Evolutionary conservation across 2,113 vertebrate species (phyloP).

Genomic region (Saguinus midas): DNA sequence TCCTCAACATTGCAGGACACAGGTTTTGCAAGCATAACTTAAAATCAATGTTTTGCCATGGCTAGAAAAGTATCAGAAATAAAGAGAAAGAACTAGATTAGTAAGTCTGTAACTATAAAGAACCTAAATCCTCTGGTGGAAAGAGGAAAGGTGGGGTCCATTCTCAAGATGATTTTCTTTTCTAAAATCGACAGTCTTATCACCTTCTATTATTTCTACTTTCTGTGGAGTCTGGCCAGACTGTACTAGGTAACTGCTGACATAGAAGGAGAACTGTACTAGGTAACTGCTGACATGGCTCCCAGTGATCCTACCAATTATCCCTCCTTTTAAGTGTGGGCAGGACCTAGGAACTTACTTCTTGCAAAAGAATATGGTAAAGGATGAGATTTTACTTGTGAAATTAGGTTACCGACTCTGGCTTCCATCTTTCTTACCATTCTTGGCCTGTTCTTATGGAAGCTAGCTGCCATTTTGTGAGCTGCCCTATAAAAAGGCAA

Average conservation of each 20-base stretch:
- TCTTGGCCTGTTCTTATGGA: background rate
- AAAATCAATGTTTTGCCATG: background rate
- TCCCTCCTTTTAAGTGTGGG: background rate
- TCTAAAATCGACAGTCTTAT: conserved; percentile 45
- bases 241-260: too few relatives aligned
- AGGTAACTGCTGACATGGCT: background rate
- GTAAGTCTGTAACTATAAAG: conserved; percentile 19
- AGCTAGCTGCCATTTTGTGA: conserved; percentile 22
- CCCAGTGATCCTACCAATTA: background rate
- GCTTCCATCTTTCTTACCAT: background rate
- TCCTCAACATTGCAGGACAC: background rate
- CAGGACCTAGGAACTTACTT: conserved; percentile 31
- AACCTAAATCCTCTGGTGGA: background rate
- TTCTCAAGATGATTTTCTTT: conserved; percentile 26
- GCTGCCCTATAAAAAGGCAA: conserved; percentile 28
- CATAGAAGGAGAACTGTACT: background rate
- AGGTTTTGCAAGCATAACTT: too few relatives aligned
- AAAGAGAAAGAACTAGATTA: background rate
- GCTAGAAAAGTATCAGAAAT: background rate
- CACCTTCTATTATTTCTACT: conserved; percentile 34
- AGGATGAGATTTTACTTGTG: background rate
- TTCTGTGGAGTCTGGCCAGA: conserved; percentile 4
- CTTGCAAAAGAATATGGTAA: background rate
- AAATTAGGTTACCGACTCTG: background rate
- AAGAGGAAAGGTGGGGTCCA: background rate